Conservation (phyloP, 2,888 invertebrate species). For the Ichneumon xanthorius region DNA sequence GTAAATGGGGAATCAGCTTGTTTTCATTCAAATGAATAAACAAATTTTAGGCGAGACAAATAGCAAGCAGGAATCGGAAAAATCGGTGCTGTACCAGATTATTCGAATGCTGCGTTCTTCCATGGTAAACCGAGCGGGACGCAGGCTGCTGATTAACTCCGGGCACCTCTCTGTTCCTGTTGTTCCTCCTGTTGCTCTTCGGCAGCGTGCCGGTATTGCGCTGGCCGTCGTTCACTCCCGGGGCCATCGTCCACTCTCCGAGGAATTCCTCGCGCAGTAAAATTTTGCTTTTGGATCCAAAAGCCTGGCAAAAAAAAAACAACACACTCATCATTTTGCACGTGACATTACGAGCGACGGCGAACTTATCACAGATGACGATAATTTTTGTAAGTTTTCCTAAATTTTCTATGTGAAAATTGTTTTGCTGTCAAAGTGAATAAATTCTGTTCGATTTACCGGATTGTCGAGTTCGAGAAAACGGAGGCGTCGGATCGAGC, state of each 20-base stretch:
- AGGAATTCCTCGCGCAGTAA: neutral
- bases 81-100: constrained; percentile 77
- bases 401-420: neutral
- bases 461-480: neutral
- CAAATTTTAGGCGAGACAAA: neutral
- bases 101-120: constrained; percentile 77
- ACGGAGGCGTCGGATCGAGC: neutral
- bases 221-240: constrained; percentile 79
- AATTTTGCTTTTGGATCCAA: constrained; percentile 2
- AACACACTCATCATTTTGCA: neutral
- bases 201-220: constrained; percentile 82
- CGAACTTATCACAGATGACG: neutral
- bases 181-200: constrained; percentile 80
- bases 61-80: neutral
- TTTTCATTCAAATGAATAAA: too few species aligned
- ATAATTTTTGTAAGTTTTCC: neutral
- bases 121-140: constrained; percentile 70
- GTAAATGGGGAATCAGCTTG: too few species aligned
- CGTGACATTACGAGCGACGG: neutral
- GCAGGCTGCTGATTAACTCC: constrained; percentile 74
- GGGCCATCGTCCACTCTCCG: constrained; percentile 60
- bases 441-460: constrained; percentile 18
- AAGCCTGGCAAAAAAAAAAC: neutral
- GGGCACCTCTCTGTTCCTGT: constrained; percentile 79
- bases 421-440: neutral